Evolutionary conservation across 2,888 invertebrate genomes (phyloP).

Genomic region (Mythimna pallens): DNA sequence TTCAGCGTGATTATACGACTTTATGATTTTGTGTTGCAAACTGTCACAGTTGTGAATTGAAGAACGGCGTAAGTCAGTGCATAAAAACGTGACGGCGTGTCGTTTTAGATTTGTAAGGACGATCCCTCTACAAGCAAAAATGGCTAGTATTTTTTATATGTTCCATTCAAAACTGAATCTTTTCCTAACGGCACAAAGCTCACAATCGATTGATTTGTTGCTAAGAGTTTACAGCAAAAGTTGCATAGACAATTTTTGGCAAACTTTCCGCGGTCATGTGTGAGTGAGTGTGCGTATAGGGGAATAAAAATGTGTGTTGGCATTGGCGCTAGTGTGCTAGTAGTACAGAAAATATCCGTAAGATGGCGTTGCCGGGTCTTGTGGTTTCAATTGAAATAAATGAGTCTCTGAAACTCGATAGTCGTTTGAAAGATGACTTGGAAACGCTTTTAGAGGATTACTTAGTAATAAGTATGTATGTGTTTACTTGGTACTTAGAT

Average conservation of each 20-base stretch:
- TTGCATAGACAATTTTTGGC: constrained; percentile 76
- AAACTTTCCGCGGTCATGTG: constrained; percentile 78
- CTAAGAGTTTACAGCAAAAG: constrained; percentile 61
- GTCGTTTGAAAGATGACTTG: constrained; percentile 77
- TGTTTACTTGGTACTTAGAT: constrained; percentile 63
- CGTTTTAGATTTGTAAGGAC: constrained; percentile 60
- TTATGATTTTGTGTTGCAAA: constrained; percentile 36
- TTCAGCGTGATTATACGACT: constrained; percentile 48
- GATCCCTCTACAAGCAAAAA: constrained; percentile 65
- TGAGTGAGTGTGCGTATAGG: constrained; percentile 75
- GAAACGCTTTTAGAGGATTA: constrained; percentile 78
- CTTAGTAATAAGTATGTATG: constrained; percentile 53
- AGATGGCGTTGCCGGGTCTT: constrained; percentile 82
- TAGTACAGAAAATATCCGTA: constrained; percentile 68
- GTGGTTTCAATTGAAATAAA: constrained; percentile 72
- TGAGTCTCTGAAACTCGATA: constrained; percentile 67
- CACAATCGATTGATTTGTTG: constrained; percentile 45
- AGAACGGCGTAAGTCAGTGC: constrained; percentile 64
- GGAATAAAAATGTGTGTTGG: constrained; percentile 76
- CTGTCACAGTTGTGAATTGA: constrained; percentile 32
- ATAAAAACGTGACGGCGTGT: constrained; percentile 49
- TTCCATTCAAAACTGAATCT: constrained; percentile 52
- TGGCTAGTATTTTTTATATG: constrained; percentile 54
- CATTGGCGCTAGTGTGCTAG: constrained; percentile 85
- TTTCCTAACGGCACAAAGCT: background rate